Evolutionary conservation across 2,888 invertebrate genomes (phyloP).

Genomic region (Bedellia somnulentella): DNA sequence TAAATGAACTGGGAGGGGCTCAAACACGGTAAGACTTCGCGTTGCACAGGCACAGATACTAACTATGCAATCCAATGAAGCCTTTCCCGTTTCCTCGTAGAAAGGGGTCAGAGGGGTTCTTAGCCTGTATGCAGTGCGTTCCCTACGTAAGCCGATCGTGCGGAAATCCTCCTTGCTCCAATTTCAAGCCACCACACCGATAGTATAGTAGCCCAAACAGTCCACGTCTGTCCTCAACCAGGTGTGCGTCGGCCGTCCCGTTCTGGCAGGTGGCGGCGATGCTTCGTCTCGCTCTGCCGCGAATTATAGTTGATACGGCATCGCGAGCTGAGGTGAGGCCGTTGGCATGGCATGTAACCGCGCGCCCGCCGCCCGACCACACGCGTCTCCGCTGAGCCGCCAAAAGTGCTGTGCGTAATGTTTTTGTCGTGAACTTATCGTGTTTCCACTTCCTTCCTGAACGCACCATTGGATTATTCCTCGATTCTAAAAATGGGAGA

Average conservation of each 20-base stretch:
- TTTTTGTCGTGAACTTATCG: constrained; percentile 35
- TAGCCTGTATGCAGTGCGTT: too few relatives aligned
- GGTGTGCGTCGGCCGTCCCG: constrained; percentile 34
- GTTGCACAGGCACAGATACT: too few relatives aligned
- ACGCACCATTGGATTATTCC: constrained; percentile 17
- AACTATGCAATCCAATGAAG: too few relatives aligned
- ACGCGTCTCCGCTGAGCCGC: too few relatives aligned
- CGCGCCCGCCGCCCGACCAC: constrained; percentile 11
- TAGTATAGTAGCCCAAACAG: too few relatives aligned
- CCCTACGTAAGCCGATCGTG: constrained; percentile 28
- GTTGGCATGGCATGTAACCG: constrained; percentile 34
- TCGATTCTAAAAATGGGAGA: constrained; percentile 38
- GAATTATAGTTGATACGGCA: constrained; percentile 20
- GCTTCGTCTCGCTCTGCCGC: constrained; percentile 31
- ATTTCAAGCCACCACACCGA: constrained; percentile 28
- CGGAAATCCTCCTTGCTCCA: constrained; percentile 44
- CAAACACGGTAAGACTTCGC: too few relatives aligned
- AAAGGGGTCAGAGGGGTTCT: too few relatives aligned
- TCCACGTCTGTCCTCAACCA: too few relatives aligned
- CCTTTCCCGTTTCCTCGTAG: too few relatives aligned
- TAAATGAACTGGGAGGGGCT: too few relatives aligned
- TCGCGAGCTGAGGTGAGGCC: constrained; percentile 26
- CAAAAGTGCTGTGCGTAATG: constrained; percentile 34
- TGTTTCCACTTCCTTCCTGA: constrained; percentile 21
- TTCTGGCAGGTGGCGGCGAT: constrained; percentile 24